A percentile compares a stretch with the other conserved stretches of the same genome.
Conservation (phyloP, 2,797 vertebrate genomes). For the Rhadinocentrus ornatus region DNA sequence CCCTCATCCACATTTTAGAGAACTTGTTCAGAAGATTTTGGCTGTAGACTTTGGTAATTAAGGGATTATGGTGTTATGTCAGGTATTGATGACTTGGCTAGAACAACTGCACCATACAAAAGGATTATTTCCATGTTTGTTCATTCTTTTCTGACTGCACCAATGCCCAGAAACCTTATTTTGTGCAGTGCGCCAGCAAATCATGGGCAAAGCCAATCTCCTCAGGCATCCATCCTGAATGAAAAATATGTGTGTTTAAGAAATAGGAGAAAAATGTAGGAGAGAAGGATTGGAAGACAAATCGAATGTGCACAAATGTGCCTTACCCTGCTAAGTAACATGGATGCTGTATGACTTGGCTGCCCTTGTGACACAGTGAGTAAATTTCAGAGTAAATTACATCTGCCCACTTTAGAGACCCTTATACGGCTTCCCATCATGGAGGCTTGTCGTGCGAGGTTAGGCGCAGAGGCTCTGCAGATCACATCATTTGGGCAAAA, state of each 20-base stretch:
- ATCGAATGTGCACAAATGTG: slow-evolving; percentile 51
- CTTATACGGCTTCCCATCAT: slow-evolving; percentile 42
- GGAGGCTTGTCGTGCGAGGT: slow-evolving; percentile 46
- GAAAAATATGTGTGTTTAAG: slow-evolving; percentile 63
- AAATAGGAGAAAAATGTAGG: slow-evolving; percentile 44
- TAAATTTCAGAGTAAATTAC: slow-evolving; percentile 64
- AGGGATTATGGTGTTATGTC: slow-evolving; percentile 26
- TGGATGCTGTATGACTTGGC: slow-evolving; percentile 39
- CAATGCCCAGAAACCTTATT: slow-evolving; percentile 46
- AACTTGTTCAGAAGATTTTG: slow-evolving; percentile 34
- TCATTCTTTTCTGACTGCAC: slow-evolving; percentile 16
- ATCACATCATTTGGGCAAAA: slow-evolving; percentile 60
- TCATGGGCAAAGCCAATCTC: slow-evolving; percentile 55
- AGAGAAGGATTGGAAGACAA: slow-evolving; percentile 62
- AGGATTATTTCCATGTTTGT: slow-evolving; percentile 14
- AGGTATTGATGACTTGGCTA: slow-evolving; percentile 19
- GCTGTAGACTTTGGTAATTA: slow-evolving; percentile 42
- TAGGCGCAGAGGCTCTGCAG: slow-evolving; percentile 46
- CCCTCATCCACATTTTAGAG: slow-evolving; percentile 33
- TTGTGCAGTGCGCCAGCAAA: slow-evolving; percentile 31
- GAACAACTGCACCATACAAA: slow-evolving; percentile 3
- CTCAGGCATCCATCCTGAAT: slow-evolving; percentile 52
- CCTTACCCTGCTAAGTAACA: slow-evolving; percentile 47
- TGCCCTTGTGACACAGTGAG: slow-evolving; percentile 42
- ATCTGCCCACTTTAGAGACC: slow-evolving; percentile 50